phyloP scores from a whole-genome alignment of 2,113 vertebrate species.

The Cyrtonyx montezumae region DNA sequence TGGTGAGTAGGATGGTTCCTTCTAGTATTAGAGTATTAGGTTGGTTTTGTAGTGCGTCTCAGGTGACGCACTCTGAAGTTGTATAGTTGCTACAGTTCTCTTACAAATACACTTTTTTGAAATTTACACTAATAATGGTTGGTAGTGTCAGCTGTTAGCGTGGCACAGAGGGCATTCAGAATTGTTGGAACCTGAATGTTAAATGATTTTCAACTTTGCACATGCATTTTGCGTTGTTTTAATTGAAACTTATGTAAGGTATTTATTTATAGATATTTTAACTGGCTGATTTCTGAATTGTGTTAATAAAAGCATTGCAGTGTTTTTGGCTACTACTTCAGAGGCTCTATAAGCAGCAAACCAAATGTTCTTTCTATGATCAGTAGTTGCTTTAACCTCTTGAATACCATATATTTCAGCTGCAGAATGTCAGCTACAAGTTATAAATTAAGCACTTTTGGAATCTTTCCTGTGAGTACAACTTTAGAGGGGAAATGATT shows the following conservation, averaged over 20 bases:
- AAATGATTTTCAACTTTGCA: background rate
- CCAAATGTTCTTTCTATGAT: background rate
- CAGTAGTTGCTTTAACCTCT: background rate
- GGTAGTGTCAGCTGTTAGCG: background rate
- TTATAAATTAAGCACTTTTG: background rate
- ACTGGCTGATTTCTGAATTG: background rate
- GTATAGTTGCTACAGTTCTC: background rate
- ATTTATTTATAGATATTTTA: background rate
- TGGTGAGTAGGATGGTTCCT: background rate
- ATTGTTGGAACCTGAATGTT: background rate
- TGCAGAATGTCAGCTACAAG: background rate
- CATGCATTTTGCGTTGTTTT: background rate
- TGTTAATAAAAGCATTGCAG: background rate
- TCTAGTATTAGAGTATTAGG: background rate
- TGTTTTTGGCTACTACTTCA: background rate
- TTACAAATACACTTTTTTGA: background rate
- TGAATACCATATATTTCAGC: background rate
- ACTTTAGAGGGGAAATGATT: background rate
- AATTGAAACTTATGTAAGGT: background rate
- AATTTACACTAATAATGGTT: background rate
- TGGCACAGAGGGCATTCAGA: background rate
- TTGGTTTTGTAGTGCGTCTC: background rate
- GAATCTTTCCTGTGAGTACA: background rate
- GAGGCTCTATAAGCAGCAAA: background rate
- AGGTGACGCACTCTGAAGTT: background rate